Evolutionary conservation across 2,797 vertebrate genomes (phyloP).

Genomic region (Numenius phaeopus): DNA sequence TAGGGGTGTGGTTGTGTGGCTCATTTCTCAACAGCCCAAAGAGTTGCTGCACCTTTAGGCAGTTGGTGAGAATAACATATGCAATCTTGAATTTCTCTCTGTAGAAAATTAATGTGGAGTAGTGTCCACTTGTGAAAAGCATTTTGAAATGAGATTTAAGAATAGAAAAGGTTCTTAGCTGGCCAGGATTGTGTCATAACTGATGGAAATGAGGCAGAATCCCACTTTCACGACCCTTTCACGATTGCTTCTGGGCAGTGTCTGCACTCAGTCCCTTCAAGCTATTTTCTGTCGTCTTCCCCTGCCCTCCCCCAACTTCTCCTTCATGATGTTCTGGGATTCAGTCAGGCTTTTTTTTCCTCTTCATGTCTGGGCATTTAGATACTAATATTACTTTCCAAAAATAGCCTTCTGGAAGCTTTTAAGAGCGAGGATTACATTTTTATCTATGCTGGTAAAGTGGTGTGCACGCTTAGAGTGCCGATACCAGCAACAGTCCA

Average conservation of each 20-base stretch:
- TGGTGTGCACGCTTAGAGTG: accelerated
- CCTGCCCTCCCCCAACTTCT: neutral
- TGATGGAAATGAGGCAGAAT: neutral
- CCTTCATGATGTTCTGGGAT: neutral
- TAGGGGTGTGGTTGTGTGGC: neutral
- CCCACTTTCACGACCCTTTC: neutral
- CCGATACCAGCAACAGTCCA: neutral
- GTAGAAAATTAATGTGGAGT: neutral
- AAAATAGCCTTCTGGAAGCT: conserved; percentile 11
- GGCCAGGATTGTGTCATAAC: neutral
- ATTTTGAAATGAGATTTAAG: neutral
- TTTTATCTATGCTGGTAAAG: neutral
- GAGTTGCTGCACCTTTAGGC: neutral
- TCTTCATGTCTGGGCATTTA: neutral
- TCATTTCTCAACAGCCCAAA: neutral
- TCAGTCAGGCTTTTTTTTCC: neutral
- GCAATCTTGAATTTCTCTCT: neutral
- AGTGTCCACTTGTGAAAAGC: neutral
- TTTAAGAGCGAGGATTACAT: neutral
- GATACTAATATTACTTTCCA: neutral
- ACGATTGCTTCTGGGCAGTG: neutral
- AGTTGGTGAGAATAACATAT: neutral
- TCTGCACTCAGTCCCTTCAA: neutral
- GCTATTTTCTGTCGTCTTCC: neutral
- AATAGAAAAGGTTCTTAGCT: neutral